These are phyloP conservation scores for Notolepis coatsorum DNA, from an alignment of 2,797 vertebrate species.

Conservation along the genomic window DNA sequence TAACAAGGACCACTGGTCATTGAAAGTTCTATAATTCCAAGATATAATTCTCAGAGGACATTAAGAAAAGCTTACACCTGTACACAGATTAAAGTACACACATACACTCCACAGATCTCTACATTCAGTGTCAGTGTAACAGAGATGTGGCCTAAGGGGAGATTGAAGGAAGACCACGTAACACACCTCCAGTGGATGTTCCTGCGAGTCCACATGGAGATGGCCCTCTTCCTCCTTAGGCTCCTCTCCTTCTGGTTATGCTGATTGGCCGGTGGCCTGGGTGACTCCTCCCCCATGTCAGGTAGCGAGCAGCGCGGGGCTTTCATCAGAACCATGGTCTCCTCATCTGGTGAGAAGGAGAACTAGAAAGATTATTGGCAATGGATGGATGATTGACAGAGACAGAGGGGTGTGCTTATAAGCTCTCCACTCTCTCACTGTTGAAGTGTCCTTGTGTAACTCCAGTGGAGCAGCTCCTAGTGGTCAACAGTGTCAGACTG, in stretches of 20 bases:
- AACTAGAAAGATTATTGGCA: background rate
- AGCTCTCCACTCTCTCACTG: too few relatives aligned
- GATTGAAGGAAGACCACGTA: background rate
- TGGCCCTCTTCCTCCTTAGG: slow-evolving; percentile 49
- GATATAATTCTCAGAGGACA: too few relatives aligned
- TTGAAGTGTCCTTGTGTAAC: too few relatives aligned
- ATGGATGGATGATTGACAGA: background rate
- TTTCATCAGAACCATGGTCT: slow-evolving; percentile 75
- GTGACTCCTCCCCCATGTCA: slow-evolving; percentile 58
- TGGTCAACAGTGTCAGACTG: too few relatives aligned
- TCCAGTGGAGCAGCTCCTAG: too few relatives aligned
- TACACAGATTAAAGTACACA: too few relatives aligned
- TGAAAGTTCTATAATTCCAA: too few relatives aligned
- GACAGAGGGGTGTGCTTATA: too few relatives aligned
- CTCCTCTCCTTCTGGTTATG: slow-evolving; percentile 34
- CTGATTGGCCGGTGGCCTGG: background rate
- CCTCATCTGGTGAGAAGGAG: slow-evolving; percentile 64
- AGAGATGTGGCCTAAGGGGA: background rate
- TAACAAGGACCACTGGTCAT: too few relatives aligned
- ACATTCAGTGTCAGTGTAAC: too few relatives aligned
- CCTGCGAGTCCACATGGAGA: slow-evolving; percentile 67
- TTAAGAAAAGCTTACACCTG: too few relatives aligned
- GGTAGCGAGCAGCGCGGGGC: slow-evolving; percentile 82
- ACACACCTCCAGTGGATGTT: slow-evolving; percentile 84
- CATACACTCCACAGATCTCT: too few relatives aligned